Evolutionary conservation across 2,113 vertebrate species (phyloP), one percentile per base, ranked within the genome.

Genomic region (Isichthys henryi): DNA sequence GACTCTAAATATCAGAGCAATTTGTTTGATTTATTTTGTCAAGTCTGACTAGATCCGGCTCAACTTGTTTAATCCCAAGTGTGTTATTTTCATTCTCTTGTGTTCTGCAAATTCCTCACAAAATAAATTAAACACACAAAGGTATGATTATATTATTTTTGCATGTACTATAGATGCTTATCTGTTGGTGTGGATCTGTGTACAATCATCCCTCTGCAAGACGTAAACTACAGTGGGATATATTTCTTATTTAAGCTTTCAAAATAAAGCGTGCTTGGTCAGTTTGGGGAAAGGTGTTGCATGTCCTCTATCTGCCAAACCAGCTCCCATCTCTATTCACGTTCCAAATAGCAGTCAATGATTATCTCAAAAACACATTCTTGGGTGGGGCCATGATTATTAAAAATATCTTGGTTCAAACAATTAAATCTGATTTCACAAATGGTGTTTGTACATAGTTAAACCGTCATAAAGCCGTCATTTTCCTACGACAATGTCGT

Each of bases 1-100:
- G 87, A 91, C 90, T 89, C 86, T 70, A 90, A 84, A 88, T 88
- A 92, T 91, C 88, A 89, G 74, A 87, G 87, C 90, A 92, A 91
- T 93, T 92, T 91, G 91, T 91, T 92, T 89, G 90, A 88, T 90
- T 91, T 89, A 91, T 91, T 90, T 91, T 91, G 89, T 91, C 90
- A 89, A 89, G 80, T 56, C 89, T 82, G 87, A 88, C 77, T 88
- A 62, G 86, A 77, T 82, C 87, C 80, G 31, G 17, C 88, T 92
- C 89, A 85, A 80, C 89, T 90, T 74, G 88, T 74, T 90, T 89
- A 91, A 91, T 91, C 89, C 82, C 50, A 56, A 35, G 74, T 23
- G 87, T 88, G 62, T 27, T 52, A 48, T 45, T 21, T n/a, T 90
- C 21, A 46, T 58, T 77, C 82, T 52, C 13, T 49, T 35, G 21